A percentile compares a stretch with the other conserved stretches of the same genome.
Evolutionary conservation across 2,113 vertebrate species (phyloP).

Genomic region (Marmota monax): DNA sequence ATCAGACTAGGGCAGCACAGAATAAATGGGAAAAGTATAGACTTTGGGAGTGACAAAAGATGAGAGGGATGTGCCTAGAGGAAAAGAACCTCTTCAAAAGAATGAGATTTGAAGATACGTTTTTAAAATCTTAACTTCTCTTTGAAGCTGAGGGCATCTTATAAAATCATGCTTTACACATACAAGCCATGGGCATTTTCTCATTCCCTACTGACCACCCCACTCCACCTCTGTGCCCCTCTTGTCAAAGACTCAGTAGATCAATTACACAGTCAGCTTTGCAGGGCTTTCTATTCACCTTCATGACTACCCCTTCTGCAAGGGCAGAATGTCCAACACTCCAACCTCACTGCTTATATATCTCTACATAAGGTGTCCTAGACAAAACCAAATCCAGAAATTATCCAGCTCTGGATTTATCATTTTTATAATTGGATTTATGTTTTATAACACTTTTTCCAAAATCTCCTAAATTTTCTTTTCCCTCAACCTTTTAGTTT

Average conservation of each 20-base stretch:
- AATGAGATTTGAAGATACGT: neutral
- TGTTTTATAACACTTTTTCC: neutral
- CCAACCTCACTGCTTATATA: neutral
- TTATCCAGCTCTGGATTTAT: neutral
- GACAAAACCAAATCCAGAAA: neutral
- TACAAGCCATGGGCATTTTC: neutral
- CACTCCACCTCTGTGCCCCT: fast-evolving
- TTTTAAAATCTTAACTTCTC: neutral
- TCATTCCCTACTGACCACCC: neutral
- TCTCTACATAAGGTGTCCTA: neutral
- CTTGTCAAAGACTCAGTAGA: neutral
- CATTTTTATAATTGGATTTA: neutral
- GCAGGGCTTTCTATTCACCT: neutral
- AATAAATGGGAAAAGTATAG: neutral
- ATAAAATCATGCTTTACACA: neutral
- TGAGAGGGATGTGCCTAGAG: neutral
- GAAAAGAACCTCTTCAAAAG: neutral
- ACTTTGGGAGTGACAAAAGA: neutral
- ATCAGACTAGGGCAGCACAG: neutral
- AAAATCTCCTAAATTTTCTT: neutral
- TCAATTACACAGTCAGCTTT: neutral
- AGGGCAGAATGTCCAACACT: neutral
- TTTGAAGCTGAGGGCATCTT: neutral
- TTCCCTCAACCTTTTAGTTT: neutral
- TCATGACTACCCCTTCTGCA: neutral